Evolutionary conservation across 2,888 invertebrate genomes (phyloP), one percentile per base, ranked within the genome.

Genomic region (Formica aserva): DNA sequence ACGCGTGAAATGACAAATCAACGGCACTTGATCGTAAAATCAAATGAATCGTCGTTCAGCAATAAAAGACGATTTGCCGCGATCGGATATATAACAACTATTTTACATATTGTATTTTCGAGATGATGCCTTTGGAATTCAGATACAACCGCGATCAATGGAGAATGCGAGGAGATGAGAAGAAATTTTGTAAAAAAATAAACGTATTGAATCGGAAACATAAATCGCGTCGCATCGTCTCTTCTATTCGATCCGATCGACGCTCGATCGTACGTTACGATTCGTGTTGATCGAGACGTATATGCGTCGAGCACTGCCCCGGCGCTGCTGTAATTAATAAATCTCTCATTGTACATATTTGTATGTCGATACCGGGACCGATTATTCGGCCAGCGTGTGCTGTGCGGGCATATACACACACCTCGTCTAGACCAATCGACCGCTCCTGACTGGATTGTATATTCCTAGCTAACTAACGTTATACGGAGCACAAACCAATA

Each of bases 341-440:
- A 90, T 88, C 86, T 89, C 88, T 91, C 89, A 90, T 90, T 90
- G 91, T 87, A 89, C 90, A 92, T 92, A 92, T 92, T 92, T 92
- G 91, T 92, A 88, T 91, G 90, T 87, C 85, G 89, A 87, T 86
- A 84, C 84, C 77, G 84, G 87, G 84, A 62, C 88, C 88, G 88
- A 90, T 90, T 89, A 89, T 86, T 85, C 89, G 87, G 86, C 86
- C 85, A 84, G 83, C 83, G 89, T 90, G 89, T 85, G 86, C 86
- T 78, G 77, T 63, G 74, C 74, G 81, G 80, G 67, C 85, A 85
- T 86, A 84, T 85, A 87, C 90, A 90, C 88, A 88, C 90, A 90
- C 86, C 90, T 89, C 91, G 92, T 92, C 93, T 92, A 92, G 92
- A 92, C 92, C 92, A 91, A 92, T 92, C 92, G 92, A 92, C 92